Base-by-base conservation (phyloP, 2,888 invertebrate genomes). In the Pheosia tremula region DNA sequence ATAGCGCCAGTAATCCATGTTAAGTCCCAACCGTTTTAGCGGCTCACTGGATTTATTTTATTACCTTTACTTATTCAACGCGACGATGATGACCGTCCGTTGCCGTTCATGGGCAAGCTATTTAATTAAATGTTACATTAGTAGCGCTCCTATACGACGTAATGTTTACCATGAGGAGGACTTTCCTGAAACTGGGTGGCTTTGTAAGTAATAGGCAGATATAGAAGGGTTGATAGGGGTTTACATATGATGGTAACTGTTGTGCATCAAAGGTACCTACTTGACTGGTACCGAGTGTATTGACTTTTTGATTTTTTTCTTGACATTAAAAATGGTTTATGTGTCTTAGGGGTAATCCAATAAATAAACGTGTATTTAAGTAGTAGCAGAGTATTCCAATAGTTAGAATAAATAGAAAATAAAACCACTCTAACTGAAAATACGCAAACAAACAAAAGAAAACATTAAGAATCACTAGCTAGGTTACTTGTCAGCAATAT, bases 1-100 rank as follows among this genome's bases (percentile, higher is more conserved):
- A 84, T 84, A 85, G 82, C 85, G 80, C 77, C 79, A 81, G 81
- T 87, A 85, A 90, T 87, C 88, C 81, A 74, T 77, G 84, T 80
- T 83, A 89, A 88, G 85, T 80, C 88, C 84, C 64, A 66, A 75
- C 84, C 78, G 82, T 88, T 85, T 85, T 78, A 70, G 72, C 66
- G 82, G 86, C 83, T 88, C 85, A 84, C 79, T 79, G 85, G 90
- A 88, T 89, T 87, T 88, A 88, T 89, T 89, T 89, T 88, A 90
- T 90, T 89, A 86, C 87, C 11, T 38, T 88, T 85, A 85, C 86
- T 87, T 85, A 88, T 87, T 86, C 87, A 83, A 80, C 75, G 80
- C 80, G 80, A 72, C 77, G 79, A 80, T 83, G 86, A 87, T 83
- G 86, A 79, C 82, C 79, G 79, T 71, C 75, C 73, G 65, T 60